Evolutionary conservation across 1,140 invertebrate species (phyloP).

Genomic region (Cydia splendana): DNA sequence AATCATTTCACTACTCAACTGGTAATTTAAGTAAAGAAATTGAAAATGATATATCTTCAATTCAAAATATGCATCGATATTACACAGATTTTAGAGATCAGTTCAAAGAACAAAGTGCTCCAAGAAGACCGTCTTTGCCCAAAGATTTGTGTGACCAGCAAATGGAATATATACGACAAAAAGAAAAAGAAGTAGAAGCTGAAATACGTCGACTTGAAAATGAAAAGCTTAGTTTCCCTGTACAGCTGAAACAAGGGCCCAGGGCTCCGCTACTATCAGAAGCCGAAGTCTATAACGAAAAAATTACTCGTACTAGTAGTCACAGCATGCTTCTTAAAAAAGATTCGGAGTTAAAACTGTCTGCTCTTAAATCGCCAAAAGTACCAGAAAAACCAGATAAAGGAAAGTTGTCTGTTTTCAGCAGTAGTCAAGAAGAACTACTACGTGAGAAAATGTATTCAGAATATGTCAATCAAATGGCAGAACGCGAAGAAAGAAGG

Average conservation of each 20-base stretch:
- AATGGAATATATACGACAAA: slow-evolving; percentile 84
- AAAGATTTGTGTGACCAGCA: slow-evolving; percentile 85
- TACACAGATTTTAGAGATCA: slow-evolving; percentile 61
- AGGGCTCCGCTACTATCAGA: slow-evolving; percentile 69
- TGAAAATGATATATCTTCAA: slow-evolving; percentile 76
- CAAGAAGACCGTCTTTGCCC: slow-evolving; percentile 81
- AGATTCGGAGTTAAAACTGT: slow-evolving; percentile 35
- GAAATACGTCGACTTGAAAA: slow-evolving; percentile 82
- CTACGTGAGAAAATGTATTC: slow-evolving; percentile 87
- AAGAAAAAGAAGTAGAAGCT: slow-evolving; percentile 83
- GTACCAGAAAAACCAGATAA: slow-evolving; percentile 44
- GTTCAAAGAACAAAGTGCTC: slow-evolving; percentile 45
- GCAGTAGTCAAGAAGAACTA: slow-evolving; percentile 83
- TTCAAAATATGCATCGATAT: slow-evolving; percentile 69
- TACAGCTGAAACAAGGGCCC: slow-evolving; percentile 64
- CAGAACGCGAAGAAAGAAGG: slow-evolving; percentile 88
- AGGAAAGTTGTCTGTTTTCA: slow-evolving; percentile 59
- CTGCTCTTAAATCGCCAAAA: slow-evolving; percentile 32
- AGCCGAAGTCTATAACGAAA: slow-evolving; percentile 46
- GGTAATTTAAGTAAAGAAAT: slow-evolving; percentile 78
- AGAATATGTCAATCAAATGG: slow-evolving; percentile 89
- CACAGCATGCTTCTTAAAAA: slow-evolving; percentile 47
- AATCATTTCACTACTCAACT: slow-evolving; percentile 74
- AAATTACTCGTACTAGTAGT: slow-evolving; percentile 42
- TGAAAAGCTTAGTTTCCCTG: slow-evolving; percentile 67